phyloP scores from a whole-genome alignment of 1,140 invertebrate genomes.

The Akabosia matsudoensis region DNA sequence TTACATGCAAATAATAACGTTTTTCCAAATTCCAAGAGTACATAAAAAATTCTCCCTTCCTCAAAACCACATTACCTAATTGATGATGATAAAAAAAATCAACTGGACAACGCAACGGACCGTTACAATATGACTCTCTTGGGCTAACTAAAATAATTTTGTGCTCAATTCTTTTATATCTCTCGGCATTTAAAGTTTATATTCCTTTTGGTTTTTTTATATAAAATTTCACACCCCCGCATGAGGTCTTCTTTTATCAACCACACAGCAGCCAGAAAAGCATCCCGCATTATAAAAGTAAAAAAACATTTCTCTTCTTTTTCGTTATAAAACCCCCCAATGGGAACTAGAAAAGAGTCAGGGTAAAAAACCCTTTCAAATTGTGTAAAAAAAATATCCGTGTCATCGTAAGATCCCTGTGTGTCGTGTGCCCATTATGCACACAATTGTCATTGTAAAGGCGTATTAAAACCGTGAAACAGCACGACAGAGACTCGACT shows the following conservation, averaged over 20 bases:
- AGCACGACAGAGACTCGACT: background rate
- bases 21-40: no score
- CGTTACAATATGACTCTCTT: background rate
- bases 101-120: background rate
- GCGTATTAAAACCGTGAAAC: background rate
- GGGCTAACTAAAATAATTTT: background rate
- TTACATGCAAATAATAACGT: no score
- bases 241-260: background rate
- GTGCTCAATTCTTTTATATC: no score
- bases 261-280: background rate
- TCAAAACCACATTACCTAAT: background rate
- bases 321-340: no score
- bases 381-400: background rate
- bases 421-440: background rate
- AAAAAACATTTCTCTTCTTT: no score
- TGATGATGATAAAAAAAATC: background rate
- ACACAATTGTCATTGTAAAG: background rate
- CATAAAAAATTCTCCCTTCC: no score
- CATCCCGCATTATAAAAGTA: no score
- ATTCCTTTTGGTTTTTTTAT: background rate
- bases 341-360: background rate
- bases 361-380: background rate
- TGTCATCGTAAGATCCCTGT: background rate
- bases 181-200: background rate
- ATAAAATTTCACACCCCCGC: constrained; percentile 4